Percentiles rank a stretch among this genome's conserved stretches.
These are phyloP conservation scores for Mastacembelus armatus DNA, from an alignment of 2,797 vertebrate genomes.

Conservation along the genomic window DNA sequence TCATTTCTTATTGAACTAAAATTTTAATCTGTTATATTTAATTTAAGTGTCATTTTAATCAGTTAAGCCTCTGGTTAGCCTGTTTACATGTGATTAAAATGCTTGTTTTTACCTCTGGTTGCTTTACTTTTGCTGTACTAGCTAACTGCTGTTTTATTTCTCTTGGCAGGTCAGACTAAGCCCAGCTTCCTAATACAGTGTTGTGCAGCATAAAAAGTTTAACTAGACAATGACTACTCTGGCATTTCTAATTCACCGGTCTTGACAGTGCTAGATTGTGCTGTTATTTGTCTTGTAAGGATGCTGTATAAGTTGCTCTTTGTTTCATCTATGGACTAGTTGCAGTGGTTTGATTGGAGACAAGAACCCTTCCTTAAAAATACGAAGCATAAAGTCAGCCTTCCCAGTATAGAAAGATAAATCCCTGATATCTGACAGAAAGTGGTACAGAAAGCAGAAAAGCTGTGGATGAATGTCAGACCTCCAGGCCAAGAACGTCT, in stretches of 20 bases:
- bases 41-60: background rate
- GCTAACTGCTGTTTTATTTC: slow-evolving; percentile 21
- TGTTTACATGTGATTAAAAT: slow-evolving; percentile 27
- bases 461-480: background rate
- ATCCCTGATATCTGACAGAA: too few relatives aligned
- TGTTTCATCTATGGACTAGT: slow-evolving; percentile 8
- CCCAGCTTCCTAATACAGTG: background rate
- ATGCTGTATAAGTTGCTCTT: background rate
- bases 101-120: too few relatives aligned
- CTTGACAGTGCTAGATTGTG: background rate
- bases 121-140: too few relatives aligned
- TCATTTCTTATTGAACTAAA: too few relatives aligned
- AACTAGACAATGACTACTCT: slow-evolving; percentile 38
- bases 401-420: background rate
- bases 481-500: background rate
- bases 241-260: slow-evolving; percentile 22
- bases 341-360: slow-evolving; percentile 33
- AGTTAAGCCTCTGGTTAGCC: slow-evolving; percentile 6
- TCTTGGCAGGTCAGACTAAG: slow-evolving; percentile 26
- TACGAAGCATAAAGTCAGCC: too few relatives aligned
- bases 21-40: background rate
- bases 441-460: too few relatives aligned
- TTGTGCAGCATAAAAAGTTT: slow-evolving; percentile 45
- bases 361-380: too few relatives aligned
- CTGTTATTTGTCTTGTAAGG: slow-evolving; percentile 1